phyloP scores from a whole-genome alignment of 2,113 vertebrate species.

The Oncorhynchus mykiss region DNA sequence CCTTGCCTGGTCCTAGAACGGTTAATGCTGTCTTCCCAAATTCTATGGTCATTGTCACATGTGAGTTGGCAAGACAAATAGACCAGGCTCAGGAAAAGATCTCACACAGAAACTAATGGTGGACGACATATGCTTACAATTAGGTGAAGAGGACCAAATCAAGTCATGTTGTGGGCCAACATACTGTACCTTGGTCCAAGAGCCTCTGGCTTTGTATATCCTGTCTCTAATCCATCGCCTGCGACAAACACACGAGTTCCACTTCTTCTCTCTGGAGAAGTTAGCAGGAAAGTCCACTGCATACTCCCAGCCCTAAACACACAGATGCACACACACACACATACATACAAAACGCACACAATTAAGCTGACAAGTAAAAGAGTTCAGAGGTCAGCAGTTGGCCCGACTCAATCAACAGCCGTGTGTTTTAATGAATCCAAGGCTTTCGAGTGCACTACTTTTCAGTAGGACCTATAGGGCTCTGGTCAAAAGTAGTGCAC shows the following conservation, averaged over 20 bases:
- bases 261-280: constrained; percentile 91
- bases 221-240: constrained; percentile 94
- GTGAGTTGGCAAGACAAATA: neutral
- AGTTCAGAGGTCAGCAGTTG: neutral
- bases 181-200: constrained; percentile 85
- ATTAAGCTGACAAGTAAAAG: neutral
- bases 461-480: no score
- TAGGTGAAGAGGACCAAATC: no score
- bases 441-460: no score
- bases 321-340: neutral
- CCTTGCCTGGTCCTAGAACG: neutral
- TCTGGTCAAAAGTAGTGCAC: no score
- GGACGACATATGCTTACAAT: no score
- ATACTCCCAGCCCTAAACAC: constrained; percentile 89
- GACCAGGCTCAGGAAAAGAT: neutral
- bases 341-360: neutral
- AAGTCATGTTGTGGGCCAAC: no score
- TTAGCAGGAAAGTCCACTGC: constrained; percentile 93
- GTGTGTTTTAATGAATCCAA: no score
- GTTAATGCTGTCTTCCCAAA: neutral
- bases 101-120: no score
- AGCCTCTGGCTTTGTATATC: constrained; percentile 86
- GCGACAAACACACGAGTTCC: constrained; percentile 95
- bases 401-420: neutral
- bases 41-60: no score